phyloP scores from a whole-genome alignment of 2,888 invertebrate species.

The Thysanoteuthis rhombus region DNA sequence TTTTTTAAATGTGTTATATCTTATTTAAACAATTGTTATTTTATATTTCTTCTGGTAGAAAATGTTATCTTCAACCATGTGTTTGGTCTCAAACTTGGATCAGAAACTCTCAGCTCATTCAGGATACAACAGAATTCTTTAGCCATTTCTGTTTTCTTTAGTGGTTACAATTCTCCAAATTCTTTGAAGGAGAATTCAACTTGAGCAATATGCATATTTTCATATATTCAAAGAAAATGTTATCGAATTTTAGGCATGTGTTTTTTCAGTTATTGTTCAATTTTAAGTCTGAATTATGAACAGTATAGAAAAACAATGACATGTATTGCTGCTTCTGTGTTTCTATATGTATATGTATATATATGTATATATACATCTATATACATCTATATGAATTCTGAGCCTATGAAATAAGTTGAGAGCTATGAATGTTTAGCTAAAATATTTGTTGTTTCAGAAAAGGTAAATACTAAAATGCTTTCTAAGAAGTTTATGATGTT shows the following conservation, averaged over 20 bases:
- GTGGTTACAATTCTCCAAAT: background rate
- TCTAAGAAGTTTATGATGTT: conserved; percentile 12
- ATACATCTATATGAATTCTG: conserved; percentile 12
- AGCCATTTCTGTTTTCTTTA: conserved; percentile 12
- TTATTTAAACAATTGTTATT: background rate
- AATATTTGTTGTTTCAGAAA: conserved; percentile 12
- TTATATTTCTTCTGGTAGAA: background rate
- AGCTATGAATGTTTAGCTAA: conserved; percentile 12
- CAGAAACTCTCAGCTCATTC: conserved; percentile 12
- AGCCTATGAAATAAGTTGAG: conserved; percentile 12
- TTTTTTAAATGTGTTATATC: background rate
- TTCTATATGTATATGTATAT: conserved; percentile 12
- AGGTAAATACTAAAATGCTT: conserved; percentile 12
- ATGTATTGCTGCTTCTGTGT: conserved; percentile 12
- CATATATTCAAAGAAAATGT: conserved; percentile 12
- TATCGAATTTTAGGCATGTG: background rate
- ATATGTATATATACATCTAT: conserved; percentile 12
- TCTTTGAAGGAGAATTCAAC: background rate
- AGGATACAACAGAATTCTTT: background rate
- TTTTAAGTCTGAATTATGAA: conserved; percentile 12
- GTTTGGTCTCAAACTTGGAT: background rate
- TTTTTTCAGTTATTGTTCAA: conserved; percentile 12
- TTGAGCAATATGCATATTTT: conserved; percentile 12
- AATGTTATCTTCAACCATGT: conserved; percentile 12
- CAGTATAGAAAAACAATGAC: conserved; percentile 12